Conservation (phyloP, 2,797 vertebrate species). For the Cynopterus sphinx region DNA sequence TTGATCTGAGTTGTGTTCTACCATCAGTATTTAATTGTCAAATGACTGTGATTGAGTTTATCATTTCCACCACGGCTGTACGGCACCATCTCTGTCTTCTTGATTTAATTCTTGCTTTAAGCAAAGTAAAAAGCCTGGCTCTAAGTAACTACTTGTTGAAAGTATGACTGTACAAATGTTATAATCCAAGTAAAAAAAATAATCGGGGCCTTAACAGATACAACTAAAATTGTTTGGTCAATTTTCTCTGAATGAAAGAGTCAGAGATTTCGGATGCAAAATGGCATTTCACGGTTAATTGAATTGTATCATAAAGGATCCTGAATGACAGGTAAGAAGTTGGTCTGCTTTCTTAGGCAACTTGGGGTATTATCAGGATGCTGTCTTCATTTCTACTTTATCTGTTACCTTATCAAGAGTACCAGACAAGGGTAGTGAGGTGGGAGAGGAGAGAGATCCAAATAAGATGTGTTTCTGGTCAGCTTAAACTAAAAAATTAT, state of each 20-base stretch:
- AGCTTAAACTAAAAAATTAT: background rate
- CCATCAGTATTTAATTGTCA: background rate
- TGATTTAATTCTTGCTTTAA: background rate
- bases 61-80: background rate
- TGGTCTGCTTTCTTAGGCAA: background rate
- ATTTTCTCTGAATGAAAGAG: background rate
- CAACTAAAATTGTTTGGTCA: background rate
- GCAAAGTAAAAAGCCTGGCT: background rate
- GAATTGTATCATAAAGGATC: background rate
- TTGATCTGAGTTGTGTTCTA: background rate
- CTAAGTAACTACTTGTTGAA: background rate
- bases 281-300: background rate
- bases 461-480: background rate
- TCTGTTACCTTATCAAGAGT: background rate
- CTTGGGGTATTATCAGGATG: background rate
- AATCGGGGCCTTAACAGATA: background rate
- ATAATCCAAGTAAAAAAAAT: background rate
- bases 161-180: background rate
- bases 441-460: background rate
- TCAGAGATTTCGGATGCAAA: background rate
- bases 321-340: background rate
- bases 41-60: background rate
- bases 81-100: background rate
- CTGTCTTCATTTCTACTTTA: background rate
- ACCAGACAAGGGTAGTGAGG: too few relatives aligned